These are phyloP conservation scores for Syngnathus rostellatus DNA, from an alignment of 2,797 vertebrate species.

Conservation along the genomic window DNA sequence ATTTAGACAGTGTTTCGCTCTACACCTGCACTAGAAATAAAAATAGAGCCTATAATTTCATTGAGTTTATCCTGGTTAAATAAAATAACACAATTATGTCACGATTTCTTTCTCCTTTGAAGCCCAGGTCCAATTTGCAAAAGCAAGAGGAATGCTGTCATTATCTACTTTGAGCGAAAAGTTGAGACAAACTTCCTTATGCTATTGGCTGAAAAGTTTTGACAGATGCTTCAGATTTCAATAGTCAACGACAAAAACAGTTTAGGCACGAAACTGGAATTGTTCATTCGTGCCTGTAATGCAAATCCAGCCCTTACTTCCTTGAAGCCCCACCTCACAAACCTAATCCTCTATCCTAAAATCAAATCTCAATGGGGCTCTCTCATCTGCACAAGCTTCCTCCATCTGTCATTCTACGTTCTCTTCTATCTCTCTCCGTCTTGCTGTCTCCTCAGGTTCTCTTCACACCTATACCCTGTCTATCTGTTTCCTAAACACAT, in stretches of 20 bases:
- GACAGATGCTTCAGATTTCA: not conserved
- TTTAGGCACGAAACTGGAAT: not conserved
- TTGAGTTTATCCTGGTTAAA: too few relatives aligned
- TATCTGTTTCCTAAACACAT: slow-evolving; percentile 30
- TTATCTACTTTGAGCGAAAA: not conserved
- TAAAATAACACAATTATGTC: too few relatives aligned
- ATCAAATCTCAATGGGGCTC: not conserved
- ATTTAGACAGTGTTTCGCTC: too few relatives aligned
- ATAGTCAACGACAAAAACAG: not conserved
- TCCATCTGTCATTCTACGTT: not conserved
- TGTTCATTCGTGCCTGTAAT: not conserved
- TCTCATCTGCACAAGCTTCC: not conserved
- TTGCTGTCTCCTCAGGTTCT: slow-evolving; percentile 19
- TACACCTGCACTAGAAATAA: too few relatives aligned
- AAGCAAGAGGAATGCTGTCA: not conserved
- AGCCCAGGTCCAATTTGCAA: not conserved
- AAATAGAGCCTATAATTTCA: too few relatives aligned
- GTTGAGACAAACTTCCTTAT: not conserved
- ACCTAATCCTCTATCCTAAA: slow-evolving; percentile 2
- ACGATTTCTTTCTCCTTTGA: not conserved
- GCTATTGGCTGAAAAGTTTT: not conserved
- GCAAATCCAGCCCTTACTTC: not conserved
- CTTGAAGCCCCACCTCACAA: slow-evolving; percentile 1
- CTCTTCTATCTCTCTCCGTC: slow-evolving; percentile 6
- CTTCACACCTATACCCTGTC: slow-evolving; percentile 23